Evolutionary conservation across 2,797 vertebrate genomes (phyloP).

Genomic region (Anguilla anguilla): DNA sequence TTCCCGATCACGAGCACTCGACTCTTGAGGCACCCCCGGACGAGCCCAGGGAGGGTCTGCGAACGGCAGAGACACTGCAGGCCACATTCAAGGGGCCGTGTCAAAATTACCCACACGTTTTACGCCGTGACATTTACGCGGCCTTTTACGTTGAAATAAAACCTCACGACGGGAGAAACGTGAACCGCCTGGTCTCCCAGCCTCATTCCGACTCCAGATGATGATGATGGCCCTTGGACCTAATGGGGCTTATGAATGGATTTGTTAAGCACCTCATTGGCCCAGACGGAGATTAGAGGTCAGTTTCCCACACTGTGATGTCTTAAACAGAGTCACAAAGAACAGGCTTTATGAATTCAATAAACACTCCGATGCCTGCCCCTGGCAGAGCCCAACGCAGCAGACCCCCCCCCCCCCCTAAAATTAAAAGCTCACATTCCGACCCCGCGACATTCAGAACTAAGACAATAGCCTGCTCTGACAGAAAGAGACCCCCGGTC

Average conservation of each 20-base stretch:
- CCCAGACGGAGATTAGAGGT: constrained; percentile 20
- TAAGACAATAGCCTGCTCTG: not conserved
- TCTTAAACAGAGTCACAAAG: not conserved
- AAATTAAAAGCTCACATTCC: not conserved
- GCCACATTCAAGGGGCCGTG: not conserved
- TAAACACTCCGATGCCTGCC: constrained; percentile 14
- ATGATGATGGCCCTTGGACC: not conserved
- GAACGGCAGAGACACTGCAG: not conserved
- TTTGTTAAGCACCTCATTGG: constrained; percentile 45
- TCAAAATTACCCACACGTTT: not conserved
- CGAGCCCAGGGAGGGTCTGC: not conserved
- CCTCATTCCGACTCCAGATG: not conserved
- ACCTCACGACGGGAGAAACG: not conserved
- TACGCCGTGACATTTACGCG: not conserved
- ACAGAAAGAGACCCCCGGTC: not conserved
- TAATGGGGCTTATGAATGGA: constrained; percentile 46
- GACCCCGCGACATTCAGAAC: not conserved
- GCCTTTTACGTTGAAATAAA: not conserved
- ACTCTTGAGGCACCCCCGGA: not conserved
- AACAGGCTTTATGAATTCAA: not conserved
- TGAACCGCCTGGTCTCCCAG: not conserved
- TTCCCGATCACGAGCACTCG: not conserved
- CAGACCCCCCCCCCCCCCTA: not conserved
- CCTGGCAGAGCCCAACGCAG: not conserved
- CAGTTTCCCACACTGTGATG: constrained; percentile 38